phyloP scores from a whole-genome alignment of 2,797 vertebrate species.

The Champsocephalus gunnari region DNA sequence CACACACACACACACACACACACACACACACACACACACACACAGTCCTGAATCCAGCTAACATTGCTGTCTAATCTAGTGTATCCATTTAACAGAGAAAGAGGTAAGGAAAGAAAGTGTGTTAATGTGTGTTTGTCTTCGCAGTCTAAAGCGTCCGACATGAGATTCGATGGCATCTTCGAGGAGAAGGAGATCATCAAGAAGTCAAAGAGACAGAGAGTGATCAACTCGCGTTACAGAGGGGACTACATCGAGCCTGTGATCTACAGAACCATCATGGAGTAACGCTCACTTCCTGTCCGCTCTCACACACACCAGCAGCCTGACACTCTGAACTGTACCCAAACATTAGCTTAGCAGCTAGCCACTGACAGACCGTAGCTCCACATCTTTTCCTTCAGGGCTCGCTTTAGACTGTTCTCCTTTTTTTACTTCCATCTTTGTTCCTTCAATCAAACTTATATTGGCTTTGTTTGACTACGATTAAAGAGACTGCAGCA shows the following conservation, averaged over 20 bases:
- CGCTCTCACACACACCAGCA: slow-evolving; percentile 58
- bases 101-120: background rate
- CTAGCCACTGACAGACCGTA: slow-evolving; percentile 57
- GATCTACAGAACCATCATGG: slow-evolving; percentile 98
- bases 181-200: slow-evolving; percentile 95
- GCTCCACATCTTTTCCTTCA: slow-evolving; percentile 55
- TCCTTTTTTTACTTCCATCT: slow-evolving; percentile 14
- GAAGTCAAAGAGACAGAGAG: slow-evolving; percentile 95
- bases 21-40: too few species aligned
- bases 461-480: slow-evolving; percentile 16
- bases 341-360: slow-evolving; percentile 59
- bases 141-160: slow-evolving; percentile 97
- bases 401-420: slow-evolving; percentile 43
- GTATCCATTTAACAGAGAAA: background rate
- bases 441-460: slow-evolving; percentile 11
- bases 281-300: slow-evolving; percentile 79
- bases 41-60: background rate
- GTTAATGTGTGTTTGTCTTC: slow-evolving; percentile 26
- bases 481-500: slow-evolving; percentile 14
- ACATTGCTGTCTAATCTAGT: background rate
- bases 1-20: too few species aligned
- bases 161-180: slow-evolving; percentile 98
- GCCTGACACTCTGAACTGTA: slow-evolving; percentile 63
- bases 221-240: slow-evolving; percentile 97
- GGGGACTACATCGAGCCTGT: slow-evolving; percentile 99